Evolutionary conservation across 1,140 invertebrate species (phyloP).

Genomic region (Lordiphosa stackelbergi): DNA sequence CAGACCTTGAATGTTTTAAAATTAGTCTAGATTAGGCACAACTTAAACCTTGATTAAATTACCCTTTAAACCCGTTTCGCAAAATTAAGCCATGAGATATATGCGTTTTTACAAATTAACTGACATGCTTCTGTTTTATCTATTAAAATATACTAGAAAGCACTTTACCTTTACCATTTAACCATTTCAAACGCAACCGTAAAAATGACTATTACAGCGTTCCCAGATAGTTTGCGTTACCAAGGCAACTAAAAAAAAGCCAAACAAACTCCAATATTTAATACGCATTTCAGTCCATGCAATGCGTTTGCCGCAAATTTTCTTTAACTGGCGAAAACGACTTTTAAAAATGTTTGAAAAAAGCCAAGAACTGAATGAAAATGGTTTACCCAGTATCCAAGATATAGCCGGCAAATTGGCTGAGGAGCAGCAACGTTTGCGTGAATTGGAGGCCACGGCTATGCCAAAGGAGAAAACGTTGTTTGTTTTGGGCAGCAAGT

Average conservation of each 20-base stretch:
- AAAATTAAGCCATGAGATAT: too few species aligned
- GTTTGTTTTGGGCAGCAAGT: conserved; percentile 80
- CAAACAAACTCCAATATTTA: conserved; percentile 13
- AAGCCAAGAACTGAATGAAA: conserved; percentile 17
- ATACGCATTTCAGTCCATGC: conserved; percentile 14
- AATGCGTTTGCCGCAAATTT: conserved; percentile 56
- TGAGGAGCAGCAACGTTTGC: conserved; percentile 57
- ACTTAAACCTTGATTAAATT: too few species aligned
- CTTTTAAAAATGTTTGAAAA: conserved; percentile 61
- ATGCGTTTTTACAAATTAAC: too few species aligned
- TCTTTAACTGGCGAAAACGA: conserved; percentile 43
- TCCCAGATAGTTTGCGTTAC: conserved; percentile 10
- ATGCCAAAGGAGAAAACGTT: conserved; percentile 78
- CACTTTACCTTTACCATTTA: too few species aligned
- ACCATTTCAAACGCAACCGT: background rate
- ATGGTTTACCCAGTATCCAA: conserved; percentile 61
- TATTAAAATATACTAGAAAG: too few species aligned
- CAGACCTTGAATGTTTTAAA: too few species aligned
- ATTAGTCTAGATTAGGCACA: too few species aligned
- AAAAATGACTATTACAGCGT: background rate
- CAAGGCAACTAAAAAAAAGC: conserved; percentile 14
- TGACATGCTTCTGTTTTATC: too few species aligned
- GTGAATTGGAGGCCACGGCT: conserved; percentile 44
- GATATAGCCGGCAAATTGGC: conserved; percentile 73
- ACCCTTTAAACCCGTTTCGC: too few species aligned